These are phyloP conservation scores for Chromis chromis DNA, from an alignment of 2,797 vertebrate genomes.

Conservation along the genomic window DNA sequence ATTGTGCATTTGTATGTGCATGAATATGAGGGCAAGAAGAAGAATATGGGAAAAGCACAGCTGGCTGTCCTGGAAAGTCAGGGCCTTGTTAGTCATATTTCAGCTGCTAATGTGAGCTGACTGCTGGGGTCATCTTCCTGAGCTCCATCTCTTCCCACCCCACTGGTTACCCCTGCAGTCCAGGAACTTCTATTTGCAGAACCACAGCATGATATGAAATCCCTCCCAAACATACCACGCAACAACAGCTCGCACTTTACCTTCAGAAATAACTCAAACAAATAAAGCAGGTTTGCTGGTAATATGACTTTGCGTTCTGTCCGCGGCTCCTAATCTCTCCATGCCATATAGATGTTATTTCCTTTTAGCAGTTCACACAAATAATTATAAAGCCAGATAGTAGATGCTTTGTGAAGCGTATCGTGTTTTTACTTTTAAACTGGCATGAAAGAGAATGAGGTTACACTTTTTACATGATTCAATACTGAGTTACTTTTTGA, in stretches of 20 bases:
- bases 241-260: conserved; percentile 49
- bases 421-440: conserved; percentile 6
- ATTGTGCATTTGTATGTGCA: conserved; percentile 52
- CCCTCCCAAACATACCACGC: conserved; percentile 56
- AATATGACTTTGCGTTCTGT: conserved; percentile 31
- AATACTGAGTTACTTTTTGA: neutral
- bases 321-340: conserved; percentile 37
- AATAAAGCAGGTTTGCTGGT: conserved; percentile 10
- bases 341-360: conserved; percentile 25
- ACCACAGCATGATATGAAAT: conserved; percentile 70
- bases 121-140: conserved; percentile 78
- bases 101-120: conserved; percentile 80
- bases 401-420: neutral
- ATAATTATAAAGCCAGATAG: conserved; percentile 20
- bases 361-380: conserved; percentile 32
- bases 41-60: conserved; percentile 62
- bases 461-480: neutral
- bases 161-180: conserved; percentile 77
- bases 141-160: conserved; percentile 67
- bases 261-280: conserved; percentile 35
- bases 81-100: conserved; percentile 77
- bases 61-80: conserved; percentile 67
- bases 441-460: conserved; percentile 17
- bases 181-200: conserved; percentile 77
- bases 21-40: conserved; percentile 47